These are phyloP conservation scores for Mohoua ochrocephala DNA, from an alignment of 2,113 vertebrate genomes.

Conservation along the genomic window DNA sequence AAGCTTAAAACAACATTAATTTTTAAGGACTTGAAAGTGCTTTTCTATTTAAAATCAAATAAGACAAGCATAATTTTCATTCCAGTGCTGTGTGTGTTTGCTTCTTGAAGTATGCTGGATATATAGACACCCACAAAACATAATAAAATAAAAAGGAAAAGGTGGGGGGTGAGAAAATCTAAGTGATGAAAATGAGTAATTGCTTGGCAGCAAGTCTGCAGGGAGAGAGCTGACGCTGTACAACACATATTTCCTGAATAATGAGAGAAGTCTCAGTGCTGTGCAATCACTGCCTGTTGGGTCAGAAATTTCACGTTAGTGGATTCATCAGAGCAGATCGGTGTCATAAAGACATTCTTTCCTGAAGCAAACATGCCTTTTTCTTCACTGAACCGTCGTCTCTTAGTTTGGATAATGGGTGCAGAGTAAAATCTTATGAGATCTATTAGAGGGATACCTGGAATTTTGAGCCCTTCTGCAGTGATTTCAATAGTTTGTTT, in stretches of 20 bases:
- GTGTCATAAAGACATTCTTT: conserved; percentile 73
- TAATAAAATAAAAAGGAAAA: conserved; percentile 55
- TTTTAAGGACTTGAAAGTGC: conserved; percentile 71
- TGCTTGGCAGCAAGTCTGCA: conserved; percentile 67
- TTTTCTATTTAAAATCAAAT: conserved; percentile 73
- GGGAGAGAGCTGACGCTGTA: conserved; percentile 63
- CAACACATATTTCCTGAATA: conserved; percentile 77
- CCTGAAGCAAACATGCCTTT: conserved; percentile 70
- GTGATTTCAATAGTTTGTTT: background rate
- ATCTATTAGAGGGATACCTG: background rate
- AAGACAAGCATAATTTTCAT: conserved; percentile 75
- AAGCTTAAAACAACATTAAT: conserved; percentile 71
- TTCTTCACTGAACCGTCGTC: conserved; percentile 62
- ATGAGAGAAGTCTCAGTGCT: conserved; percentile 70
- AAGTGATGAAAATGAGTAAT: conserved; percentile 76
- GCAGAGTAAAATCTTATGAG: conserved; percentile 23
- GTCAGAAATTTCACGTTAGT: conserved; percentile 81
- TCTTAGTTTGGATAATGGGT: conserved; percentile 24
- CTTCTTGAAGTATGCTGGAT: conserved; percentile 66
- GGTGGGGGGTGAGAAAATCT: background rate
- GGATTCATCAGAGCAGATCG: conserved; percentile 76
- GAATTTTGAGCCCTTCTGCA: background rate
- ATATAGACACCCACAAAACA: conserved; percentile 60
- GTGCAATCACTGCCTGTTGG: conserved; percentile 75
- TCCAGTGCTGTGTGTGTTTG: conserved; percentile 40